Percentiles rank a stretch among this genome's conserved stretches.
Evolutionary conservation across 2,888 invertebrate species (phyloP).

Genomic region (Apamea anceps): DNA sequence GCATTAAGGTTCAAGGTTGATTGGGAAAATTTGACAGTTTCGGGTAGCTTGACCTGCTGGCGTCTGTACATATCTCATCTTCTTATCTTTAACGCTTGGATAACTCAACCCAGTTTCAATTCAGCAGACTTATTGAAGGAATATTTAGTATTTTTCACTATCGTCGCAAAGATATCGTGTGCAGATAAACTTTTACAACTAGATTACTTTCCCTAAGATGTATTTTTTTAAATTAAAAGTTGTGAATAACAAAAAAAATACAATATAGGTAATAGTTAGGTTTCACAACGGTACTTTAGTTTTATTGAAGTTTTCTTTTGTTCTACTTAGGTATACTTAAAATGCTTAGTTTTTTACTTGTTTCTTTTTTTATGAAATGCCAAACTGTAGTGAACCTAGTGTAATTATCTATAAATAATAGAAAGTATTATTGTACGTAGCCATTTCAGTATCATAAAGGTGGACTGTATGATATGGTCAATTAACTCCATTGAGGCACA

Average conservation of each 20-base stretch:
- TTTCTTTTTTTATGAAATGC: slow-evolving; percentile 76
- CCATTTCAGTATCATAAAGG: slow-evolving; percentile 73
- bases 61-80: no score
- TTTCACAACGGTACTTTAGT: slow-evolving; percentile 4
- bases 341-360: slow-evolving; percentile 39
- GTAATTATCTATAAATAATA: slow-evolving; percentile 73
- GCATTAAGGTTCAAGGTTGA: no score
- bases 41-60: no score
- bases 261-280: not conserved
- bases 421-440: slow-evolving; percentile 79
- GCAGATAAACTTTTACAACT: not conserved
- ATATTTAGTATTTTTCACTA: slow-evolving; percentile 18
- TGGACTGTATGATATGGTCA: slow-evolving; percentile 78
- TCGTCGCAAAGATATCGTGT: slow-evolving; percentile 25
- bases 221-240: not conserved
- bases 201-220: not conserved
- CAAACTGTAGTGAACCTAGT: slow-evolving; percentile 76
- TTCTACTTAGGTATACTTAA: slow-evolving; percentile 7
- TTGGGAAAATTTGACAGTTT: no score
- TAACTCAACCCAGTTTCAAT: slow-evolving; percentile 11
- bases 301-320: slow-evolving; percentile 12
- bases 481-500: slow-evolving; percentile 79
- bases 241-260: not conserved
- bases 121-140: slow-evolving; percentile 4
- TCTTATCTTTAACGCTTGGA: slow-evolving; percentile 14